These are phyloP conservation scores for Euwallacea similis DNA, from an alignment of 1,140 invertebrate genomes.

Conservation along the genomic window DNA sequence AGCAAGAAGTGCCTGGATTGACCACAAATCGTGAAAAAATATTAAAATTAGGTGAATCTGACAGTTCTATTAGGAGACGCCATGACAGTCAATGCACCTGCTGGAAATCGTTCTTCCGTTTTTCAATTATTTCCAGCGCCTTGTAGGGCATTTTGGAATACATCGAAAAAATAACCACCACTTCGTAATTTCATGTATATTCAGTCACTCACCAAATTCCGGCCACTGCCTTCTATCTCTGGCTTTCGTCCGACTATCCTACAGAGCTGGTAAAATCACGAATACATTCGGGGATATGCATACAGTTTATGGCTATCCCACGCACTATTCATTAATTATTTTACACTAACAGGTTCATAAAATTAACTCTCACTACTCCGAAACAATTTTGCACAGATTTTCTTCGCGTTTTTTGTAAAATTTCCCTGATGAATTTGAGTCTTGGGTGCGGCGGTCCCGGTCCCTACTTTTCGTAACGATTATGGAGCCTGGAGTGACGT, in stretches of 20 bases:
- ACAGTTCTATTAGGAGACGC: conserved; percentile 41
- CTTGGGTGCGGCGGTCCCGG: conserved; percentile 43
- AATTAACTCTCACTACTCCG: conserved; percentile 33
- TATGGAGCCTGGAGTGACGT: conserved; percentile 51
- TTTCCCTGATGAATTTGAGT: conserved; percentile 33
- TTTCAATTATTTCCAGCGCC: conserved; percentile 11
- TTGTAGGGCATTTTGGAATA: neutral
- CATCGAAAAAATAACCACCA: too few relatives aligned
- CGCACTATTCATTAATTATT: conserved; percentile 44
- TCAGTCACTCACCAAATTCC: conserved; percentile 25
- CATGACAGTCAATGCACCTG: conserved; percentile 49
- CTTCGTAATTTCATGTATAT: neutral
- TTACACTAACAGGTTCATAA: conserved; percentile 39
- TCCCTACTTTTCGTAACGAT: conserved; percentile 50
- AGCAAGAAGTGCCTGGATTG: too few relatives aligned
- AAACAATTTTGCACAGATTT: conserved; percentile 42
- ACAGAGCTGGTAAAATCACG: conserved; percentile 46
- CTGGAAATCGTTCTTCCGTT: conserved; percentile 40
- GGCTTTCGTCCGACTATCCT: conserved; percentile 38
- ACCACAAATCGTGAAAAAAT: conserved; percentile 19
- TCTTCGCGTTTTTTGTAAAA: conserved; percentile 33
- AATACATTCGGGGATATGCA: conserved; percentile 49
- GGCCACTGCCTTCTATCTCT: conserved; percentile 34
- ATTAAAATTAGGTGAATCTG: conserved; percentile 43
- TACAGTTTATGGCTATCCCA: conserved; percentile 46